phyloP scores from a whole-genome alignment of 2,113 vertebrate species.

The Xenopus laevis region DNA sequence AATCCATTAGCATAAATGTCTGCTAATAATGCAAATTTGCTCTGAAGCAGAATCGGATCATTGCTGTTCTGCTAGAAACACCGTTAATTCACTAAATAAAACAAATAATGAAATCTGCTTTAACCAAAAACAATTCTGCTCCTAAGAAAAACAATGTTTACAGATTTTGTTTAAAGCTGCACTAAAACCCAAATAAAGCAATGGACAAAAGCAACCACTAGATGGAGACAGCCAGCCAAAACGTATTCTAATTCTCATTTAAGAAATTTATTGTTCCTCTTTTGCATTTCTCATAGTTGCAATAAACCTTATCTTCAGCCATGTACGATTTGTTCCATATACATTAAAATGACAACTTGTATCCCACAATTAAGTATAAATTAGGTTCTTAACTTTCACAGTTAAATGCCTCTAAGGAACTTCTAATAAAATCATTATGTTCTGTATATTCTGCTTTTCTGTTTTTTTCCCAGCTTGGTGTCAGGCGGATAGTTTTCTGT shows the following conservation, averaged over 20 bases:
- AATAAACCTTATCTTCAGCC: background rate
- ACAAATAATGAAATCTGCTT: slow-evolving; percentile 31
- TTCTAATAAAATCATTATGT: slow-evolving; percentile 9
- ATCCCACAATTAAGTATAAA: slow-evolving; percentile 22
- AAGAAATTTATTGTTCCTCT: no score
- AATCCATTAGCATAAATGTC: slow-evolving; percentile 29
- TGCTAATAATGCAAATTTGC: slow-evolving; percentile 37
- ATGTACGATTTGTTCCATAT: slow-evolving; percentile 8
- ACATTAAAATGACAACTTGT: slow-evolving; percentile 14
- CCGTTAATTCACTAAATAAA: slow-evolving; percentile 5
- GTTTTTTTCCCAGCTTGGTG: background rate
- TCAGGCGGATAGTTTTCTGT: background rate
- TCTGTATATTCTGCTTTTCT: background rate
- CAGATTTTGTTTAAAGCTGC: background rate
- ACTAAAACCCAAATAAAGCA: background rate
- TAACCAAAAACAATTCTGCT: slow-evolving; percentile 12
- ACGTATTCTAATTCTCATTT: no score
- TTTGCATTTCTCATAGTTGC: background rate
- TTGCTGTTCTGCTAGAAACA: slow-evolving; percentile 4
- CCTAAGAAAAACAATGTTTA: background rate
- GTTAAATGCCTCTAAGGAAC: slow-evolving; percentile 2
- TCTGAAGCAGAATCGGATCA: slow-evolving; percentile 9
- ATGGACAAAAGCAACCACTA: background rate
- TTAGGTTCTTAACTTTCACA: background rate
- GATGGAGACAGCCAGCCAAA: background rate